These are phyloP conservation scores for Talpa occidentalis DNA, from an alignment of 2,113 vertebrate species.

Conservation along the genomic window DNA sequence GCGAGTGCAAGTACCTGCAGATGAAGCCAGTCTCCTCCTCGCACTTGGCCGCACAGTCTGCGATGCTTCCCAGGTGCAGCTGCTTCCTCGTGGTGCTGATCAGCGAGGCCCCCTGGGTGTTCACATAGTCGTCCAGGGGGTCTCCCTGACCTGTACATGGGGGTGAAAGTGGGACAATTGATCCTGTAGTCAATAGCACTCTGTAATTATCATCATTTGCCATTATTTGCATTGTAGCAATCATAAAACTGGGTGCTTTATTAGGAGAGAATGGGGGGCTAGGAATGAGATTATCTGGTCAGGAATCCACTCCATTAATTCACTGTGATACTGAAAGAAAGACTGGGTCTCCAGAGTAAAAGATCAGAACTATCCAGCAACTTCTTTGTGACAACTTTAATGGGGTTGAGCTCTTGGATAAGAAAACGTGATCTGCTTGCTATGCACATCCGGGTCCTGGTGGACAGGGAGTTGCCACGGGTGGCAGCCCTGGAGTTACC, in stretches of 20 bases:
- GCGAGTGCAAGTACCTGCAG: slow-evolving; percentile 80
- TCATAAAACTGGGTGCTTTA: not conserved
- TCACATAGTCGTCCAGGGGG: slow-evolving; percentile 82
- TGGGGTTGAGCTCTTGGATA: not conserved
- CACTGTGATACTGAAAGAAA: not conserved
- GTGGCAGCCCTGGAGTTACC: not conserved
- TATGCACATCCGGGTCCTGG: accelerated
- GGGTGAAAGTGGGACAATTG: not conserved
- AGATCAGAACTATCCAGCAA: not conserved
- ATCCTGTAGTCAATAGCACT: accelerated
- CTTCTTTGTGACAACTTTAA: accelerated
- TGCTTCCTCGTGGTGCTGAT: slow-evolving; percentile 46
- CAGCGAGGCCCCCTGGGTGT: slow-evolving; percentile 85
- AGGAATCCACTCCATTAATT: not conserved
- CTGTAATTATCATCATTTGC: too few species aligned
- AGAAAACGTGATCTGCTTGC: not conserved
- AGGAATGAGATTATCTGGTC: not conserved
- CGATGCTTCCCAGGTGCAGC: slow-evolving; percentile 58
- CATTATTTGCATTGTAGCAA: not conserved
- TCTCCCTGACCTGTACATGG: slow-evolving; percentile 80
- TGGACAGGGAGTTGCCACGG: not conserved
- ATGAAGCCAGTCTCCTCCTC: slow-evolving; percentile 83
- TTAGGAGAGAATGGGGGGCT: not conserved
- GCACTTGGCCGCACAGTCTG: slow-evolving; percentile 83
- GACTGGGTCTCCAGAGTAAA: not conserved